Evolutionary conservation across 2,797 vertebrate genomes (phyloP).

Genomic region (Anas capensis): DNA sequence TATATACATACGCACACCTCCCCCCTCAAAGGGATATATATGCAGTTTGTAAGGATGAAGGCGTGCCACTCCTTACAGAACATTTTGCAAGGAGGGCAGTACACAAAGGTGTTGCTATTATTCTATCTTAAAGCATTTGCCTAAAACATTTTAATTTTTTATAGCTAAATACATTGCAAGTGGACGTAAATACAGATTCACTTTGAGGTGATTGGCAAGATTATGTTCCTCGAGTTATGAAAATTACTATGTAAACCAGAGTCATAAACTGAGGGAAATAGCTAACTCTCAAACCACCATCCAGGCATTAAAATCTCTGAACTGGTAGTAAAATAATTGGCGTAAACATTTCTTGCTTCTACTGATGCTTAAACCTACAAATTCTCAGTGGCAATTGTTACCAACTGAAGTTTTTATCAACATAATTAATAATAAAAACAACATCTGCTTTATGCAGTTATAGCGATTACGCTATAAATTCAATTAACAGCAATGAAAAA

Average conservation of each 20-base stretch:
- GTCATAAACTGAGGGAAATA: constrained; percentile 29
- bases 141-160: constrained; percentile 18
- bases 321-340: constrained; percentile 1
- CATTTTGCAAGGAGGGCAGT: background rate
- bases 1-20: rapidly evolving
- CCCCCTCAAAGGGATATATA: background rate
- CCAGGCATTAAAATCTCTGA: constrained; percentile 22
- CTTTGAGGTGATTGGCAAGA: background rate
- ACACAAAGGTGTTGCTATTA: background rate
- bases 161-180: constrained; percentile 3
- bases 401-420: constrained; percentile 6
- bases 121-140: background rate
- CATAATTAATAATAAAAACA: constrained; percentile 45
- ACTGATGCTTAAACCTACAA: background rate
- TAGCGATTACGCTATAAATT: background rate
- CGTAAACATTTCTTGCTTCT: constrained; percentile 32
- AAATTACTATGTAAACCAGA: constrained; percentile 46
- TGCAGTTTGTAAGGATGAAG: background rate
- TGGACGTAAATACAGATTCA: background rate
- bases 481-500: constrained; percentile 53
- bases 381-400: constrained; percentile 19
- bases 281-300: constrained; percentile 2
- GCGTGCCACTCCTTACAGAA: background rate
- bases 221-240: constrained; percentile 39
- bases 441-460: too few relatives aligned